These are phyloP conservation scores for Zaprionus lachaisei DNA, from an alignment of 1,140 invertebrate genomes.

Conservation along the genomic window DNA sequence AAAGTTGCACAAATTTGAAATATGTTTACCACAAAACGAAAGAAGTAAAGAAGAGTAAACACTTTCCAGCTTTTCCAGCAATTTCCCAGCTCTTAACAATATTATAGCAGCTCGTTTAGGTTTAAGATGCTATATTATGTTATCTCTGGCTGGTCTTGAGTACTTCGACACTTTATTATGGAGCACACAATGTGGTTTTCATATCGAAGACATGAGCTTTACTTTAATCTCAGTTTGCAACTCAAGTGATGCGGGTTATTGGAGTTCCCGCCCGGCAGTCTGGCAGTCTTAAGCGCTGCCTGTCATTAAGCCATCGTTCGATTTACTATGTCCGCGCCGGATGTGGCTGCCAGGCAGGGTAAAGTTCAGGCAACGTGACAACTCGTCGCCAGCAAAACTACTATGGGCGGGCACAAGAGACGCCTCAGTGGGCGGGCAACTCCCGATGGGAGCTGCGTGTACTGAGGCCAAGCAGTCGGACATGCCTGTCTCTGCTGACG, in stretches of 20 bases:
- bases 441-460: slow-evolving; percentile 2
- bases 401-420: slow-evolving; percentile 1
- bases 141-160: neutral
- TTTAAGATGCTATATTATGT: neutral
- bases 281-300: slow-evolving; percentile 9
- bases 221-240: slow-evolving; percentile 16
- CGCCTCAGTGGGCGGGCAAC: neutral
- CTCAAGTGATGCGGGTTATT: slow-evolving; percentile 14
- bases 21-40: neutral
- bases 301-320: slow-evolving; percentile 27
- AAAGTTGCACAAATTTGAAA: neutral
- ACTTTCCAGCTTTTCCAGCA: neutral
- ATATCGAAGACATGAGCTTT: slow-evolving; percentile 7
- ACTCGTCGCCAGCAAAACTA: slow-evolving; percentile 9
- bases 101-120: slow-evolving; percentile 9
- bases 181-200: slow-evolving; percentile 28
- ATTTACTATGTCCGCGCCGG: slow-evolving; percentile 1
- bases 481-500: neutral
- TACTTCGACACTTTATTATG: slow-evolving; percentile 19
- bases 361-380: neutral
- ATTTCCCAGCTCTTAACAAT: neutral
- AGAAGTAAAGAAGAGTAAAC: neutral
- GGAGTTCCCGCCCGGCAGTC: neutral
- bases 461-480: slow-evolving; percentile 1
- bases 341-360: neutral